A percentile compares a stretch with the other conserved stretches of the same genome.
Conservation (phyloP, 2,113 vertebrate genomes). For the Pipa parva region DNA sequence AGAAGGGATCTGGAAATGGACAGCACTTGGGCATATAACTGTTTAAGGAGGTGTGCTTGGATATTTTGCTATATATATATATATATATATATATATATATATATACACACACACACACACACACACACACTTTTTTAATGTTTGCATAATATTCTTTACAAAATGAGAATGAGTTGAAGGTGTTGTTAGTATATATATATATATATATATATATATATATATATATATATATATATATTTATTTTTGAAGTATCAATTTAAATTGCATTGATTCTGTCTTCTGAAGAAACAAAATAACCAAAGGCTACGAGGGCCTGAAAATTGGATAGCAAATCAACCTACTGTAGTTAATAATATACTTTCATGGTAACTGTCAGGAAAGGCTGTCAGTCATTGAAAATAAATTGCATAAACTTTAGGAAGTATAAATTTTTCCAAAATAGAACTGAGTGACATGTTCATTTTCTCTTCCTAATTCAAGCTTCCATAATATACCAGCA, state of each 20-base stretch:
- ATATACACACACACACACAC: too few relatives aligned
- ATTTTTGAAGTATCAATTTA: conserved; percentile 9
- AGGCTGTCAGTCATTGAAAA: conserved; percentile 23
- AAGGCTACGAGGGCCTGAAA: conserved; percentile 13
- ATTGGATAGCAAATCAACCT: conserved; percentile 2
- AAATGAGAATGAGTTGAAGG: background rate
- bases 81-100: too few relatives aligned
- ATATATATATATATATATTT: background rate
- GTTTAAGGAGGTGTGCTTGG: too few relatives aligned
- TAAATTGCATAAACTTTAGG: conserved; percentile 32
- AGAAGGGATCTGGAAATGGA: too few relatives aligned
- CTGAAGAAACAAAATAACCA: conserved; percentile 20
- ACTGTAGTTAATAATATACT: conserved; percentile 29
- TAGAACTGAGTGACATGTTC: conserved; percentile 32
- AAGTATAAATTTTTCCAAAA: conserved; percentile 29
- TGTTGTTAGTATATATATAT: background rate
- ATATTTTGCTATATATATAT: too few relatives aligned
- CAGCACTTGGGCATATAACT: too few relatives aligned
- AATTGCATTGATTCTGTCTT: conserved; percentile 3
- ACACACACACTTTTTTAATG: too few relatives aligned
- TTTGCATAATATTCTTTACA: too few relatives aligned
- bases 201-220: background rate
- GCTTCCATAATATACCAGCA: background rate
- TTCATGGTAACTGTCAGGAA: conserved; percentile 14
- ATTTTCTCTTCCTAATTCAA: conserved; percentile 17